Base-by-base conservation (phyloP, 2,888 invertebrate genomes). In the Drosophila rubida region DNA sequence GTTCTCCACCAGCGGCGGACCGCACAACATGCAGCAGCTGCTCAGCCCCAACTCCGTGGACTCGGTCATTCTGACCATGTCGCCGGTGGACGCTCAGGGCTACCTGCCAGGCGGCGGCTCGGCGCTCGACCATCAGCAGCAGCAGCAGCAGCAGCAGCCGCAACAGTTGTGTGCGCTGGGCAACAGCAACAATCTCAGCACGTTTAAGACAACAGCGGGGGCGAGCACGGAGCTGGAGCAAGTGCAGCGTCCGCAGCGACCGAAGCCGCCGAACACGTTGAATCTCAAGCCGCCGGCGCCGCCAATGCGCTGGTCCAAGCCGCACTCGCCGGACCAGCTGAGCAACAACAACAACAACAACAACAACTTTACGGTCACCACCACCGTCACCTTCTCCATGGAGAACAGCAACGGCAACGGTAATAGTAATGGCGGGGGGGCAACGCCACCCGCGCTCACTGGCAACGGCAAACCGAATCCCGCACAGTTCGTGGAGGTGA, bases 211-310 rank as follows among this genome's bases (percentile, higher is more conserved):
- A 32, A 2, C 22, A 35, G 35, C 35, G n/a, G 9, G 89, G 94
- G 94, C 87, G 89, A 94, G 94, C 87, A 95, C 95, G 6, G 80
- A 80, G 6, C 14, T 89, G 57, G 80, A 78, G 25, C 86, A 78
- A 44, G 92, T 94, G 81, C 35, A 37, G 35, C 92, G 94, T 90
- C 95, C 95, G 51, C 95, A 95, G 22, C 93, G 96, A 88, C 96
- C 96, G 1, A 96, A 96, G 79, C 95, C 96, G 85, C 96, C 96
- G 51, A 96, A 96, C 91, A 96, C 96, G 35, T 92, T 97, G 70
- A 96, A 96, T 92, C 94, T 97, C 83, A 95, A 95, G 30, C 96
- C 97, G 1, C 97, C 97, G 5, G 96, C 96, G 0, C 97, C 97
- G 0, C 97, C 97, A 0, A 95, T 96, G 11, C 93, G 97, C 84